Conservation (phyloP, 2,113 vertebrate genomes). For the Reinhardtius hippoglossoides region DNA sequence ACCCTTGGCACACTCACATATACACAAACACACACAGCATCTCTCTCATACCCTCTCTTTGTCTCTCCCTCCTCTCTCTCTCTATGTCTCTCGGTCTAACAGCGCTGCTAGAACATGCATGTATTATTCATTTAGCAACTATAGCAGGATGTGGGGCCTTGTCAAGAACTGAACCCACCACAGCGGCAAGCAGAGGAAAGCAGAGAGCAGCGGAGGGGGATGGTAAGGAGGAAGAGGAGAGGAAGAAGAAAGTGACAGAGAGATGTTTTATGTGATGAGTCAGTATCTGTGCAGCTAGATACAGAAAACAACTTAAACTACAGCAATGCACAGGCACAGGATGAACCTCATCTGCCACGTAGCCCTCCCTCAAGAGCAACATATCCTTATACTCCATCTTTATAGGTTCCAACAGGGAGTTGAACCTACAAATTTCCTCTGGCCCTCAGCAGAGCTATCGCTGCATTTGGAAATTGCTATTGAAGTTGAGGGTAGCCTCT, state of each 20-base stretch:
- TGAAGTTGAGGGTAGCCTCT: constrained; percentile 38
- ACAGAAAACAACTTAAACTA: constrained; percentile 23
- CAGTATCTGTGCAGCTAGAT: background rate
- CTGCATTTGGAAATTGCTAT: constrained; percentile 36
- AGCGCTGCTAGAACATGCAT: constrained; percentile 68
- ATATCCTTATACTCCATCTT: background rate
- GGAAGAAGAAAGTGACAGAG: constrained; percentile 26
- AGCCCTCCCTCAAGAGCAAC: constrained; percentile 6
- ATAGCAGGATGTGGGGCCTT: constrained; percentile 76
- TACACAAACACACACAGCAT: constrained; percentile 17
- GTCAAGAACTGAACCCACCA: constrained; percentile 74
- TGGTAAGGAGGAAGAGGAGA: constrained; percentile 12
- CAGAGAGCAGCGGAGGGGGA: constrained; percentile 1
- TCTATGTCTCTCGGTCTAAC: constrained; percentile 44
- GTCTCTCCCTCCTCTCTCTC: constrained; percentile 26
- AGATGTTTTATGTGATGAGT: constrained; percentile 28
- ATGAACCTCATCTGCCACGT: background rate
- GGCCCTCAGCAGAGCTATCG: constrained; percentile 19
- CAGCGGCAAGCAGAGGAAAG: constrained; percentile 29
- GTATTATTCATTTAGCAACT: constrained; percentile 80
- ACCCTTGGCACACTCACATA: constrained; percentile 22
- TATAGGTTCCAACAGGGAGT: constrained; percentile 30
- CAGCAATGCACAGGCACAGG: background rate
- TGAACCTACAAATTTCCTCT: constrained; percentile 38
- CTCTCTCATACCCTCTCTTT: constrained; percentile 19